Evolutionary conservation across 2,113 vertebrate genomes (phyloP).

Genomic region (Aegotheles bennettii): DNA sequence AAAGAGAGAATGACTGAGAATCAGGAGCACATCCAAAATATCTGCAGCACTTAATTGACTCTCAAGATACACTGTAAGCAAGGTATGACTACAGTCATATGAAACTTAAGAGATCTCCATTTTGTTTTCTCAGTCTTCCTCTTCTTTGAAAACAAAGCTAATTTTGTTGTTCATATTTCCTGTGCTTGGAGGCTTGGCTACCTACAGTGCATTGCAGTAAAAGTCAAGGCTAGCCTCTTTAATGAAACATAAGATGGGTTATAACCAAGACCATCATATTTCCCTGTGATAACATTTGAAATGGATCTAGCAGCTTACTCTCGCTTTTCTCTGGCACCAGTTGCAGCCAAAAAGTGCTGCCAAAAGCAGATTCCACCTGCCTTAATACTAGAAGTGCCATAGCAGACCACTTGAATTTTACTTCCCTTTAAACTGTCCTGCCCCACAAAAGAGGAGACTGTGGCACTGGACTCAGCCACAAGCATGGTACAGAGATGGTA

Average conservation of each 20-base stretch:
- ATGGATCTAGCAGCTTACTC: background rate
- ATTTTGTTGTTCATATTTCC: background rate
- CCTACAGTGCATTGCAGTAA: conserved; percentile 1
- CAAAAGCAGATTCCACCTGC: background rate
- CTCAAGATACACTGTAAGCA: background rate
- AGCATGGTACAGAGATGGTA: background rate
- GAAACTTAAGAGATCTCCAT: background rate
- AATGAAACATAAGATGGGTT: background rate
- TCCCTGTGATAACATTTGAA: background rate
- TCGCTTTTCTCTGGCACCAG: background rate
- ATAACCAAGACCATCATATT: background rate
- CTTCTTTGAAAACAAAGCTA: background rate
- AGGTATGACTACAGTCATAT: background rate
- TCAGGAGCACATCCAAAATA: background rate
- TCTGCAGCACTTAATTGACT: conserved; percentile 1
- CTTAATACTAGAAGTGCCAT: background rate
- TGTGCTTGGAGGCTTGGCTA: background rate
- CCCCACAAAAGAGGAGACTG: background rate
- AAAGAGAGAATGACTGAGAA: conserved; percentile 11
- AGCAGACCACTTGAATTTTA: background rate
- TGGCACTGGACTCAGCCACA: background rate
- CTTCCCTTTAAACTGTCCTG: background rate
- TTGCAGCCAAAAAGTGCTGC: background rate
- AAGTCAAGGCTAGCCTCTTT: background rate
- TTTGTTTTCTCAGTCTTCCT: background rate